These are phyloP conservation scores for Chloroceryle amazona DNA, from an alignment of 2,797 vertebrate genomes.

Conservation along the genomic window DNA sequence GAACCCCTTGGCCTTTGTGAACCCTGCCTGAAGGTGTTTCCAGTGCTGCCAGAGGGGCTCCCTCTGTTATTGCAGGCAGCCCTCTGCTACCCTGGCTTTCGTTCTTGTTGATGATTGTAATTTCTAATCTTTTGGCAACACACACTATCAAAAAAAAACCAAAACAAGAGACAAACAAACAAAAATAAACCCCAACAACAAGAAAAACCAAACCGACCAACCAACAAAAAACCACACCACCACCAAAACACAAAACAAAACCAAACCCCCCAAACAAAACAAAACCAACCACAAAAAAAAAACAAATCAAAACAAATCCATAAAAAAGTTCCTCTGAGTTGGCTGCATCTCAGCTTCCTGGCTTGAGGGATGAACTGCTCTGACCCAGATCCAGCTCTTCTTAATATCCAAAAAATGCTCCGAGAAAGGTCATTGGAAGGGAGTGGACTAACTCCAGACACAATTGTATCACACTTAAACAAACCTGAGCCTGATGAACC, in stretches of 20 bases:
- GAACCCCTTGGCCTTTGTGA: slow-evolving; percentile 22
- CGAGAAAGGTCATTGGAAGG: slow-evolving; percentile 46
- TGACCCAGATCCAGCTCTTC: neutral
- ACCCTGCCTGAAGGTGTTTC: neutral
- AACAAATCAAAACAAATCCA: neutral
- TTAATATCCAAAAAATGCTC: neutral
- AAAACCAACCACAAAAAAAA: neutral
- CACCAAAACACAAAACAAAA: no score
- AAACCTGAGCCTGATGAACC: neutral
- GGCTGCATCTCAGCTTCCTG: slow-evolving; percentile 33
- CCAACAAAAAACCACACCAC: neutral
- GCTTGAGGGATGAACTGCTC: slow-evolving; percentile 20
- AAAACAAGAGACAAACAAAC: neutral
- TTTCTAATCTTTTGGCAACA: slow-evolving; percentile 63
- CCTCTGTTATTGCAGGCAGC: slow-evolving; percentile 52
- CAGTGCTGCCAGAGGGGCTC: neutral
- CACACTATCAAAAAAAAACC: accelerated
- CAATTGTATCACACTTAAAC: neutral
- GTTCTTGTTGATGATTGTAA: neutral
- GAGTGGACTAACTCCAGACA: neutral
- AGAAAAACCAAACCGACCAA: neutral
- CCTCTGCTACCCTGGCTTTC: neutral
- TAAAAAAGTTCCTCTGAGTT: neutral
- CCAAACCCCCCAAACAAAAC: neutral
- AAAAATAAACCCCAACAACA: no score